These are phyloP conservation scores for Andricus grossulariae DNA, from an alignment of 1,140 invertebrate species.

Conservation along the genomic window DNA sequence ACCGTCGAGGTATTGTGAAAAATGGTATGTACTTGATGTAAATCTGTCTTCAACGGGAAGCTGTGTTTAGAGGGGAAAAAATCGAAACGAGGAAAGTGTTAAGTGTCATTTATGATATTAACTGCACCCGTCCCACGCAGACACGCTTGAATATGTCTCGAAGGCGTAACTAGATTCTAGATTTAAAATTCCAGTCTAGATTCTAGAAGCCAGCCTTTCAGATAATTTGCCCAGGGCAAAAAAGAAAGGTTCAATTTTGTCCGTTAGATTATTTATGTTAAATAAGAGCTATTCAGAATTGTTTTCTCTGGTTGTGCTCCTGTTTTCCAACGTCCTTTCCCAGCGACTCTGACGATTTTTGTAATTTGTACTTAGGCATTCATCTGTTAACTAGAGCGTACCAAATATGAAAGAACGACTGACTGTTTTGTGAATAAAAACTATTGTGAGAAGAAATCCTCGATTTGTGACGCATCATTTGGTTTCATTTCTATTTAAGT, in stretches of 20 bases:
- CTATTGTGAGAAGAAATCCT: neutral
- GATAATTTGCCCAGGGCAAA: neutral
- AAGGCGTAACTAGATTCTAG: constrained; percentile 8
- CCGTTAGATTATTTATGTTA: neutral
- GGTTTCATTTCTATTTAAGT: neutral
- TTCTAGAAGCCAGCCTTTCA: neutral
- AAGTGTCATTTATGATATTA: constrained; percentile 14
- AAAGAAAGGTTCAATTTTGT: constrained; percentile 19
- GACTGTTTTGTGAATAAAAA: neutral
- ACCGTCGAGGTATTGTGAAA: constrained; percentile 4
- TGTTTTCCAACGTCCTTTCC: neutral
- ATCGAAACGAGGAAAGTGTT: constrained; percentile 21
- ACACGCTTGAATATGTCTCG: constrained; percentile 17
- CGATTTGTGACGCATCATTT: constrained; percentile 24
- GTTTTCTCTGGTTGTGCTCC: neutral
- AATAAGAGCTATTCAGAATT: neutral
- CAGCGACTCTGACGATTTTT: constrained; percentile 13
- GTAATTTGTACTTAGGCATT: constrained; percentile 25
- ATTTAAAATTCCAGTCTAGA: neutral
- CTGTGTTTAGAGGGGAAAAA: constrained; percentile 1
- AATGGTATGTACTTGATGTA: constrained; percentile 5
- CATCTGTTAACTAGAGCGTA: constrained; percentile 18
- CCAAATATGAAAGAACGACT: constrained; percentile 23
- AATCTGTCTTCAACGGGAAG: neutral
- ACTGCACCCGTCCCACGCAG: constrained; percentile 27